These are phyloP conservation scores for Paedocypris sp. DNA, from an alignment of 2,113 vertebrate genomes.

Conservation along the genomic window DNA sequence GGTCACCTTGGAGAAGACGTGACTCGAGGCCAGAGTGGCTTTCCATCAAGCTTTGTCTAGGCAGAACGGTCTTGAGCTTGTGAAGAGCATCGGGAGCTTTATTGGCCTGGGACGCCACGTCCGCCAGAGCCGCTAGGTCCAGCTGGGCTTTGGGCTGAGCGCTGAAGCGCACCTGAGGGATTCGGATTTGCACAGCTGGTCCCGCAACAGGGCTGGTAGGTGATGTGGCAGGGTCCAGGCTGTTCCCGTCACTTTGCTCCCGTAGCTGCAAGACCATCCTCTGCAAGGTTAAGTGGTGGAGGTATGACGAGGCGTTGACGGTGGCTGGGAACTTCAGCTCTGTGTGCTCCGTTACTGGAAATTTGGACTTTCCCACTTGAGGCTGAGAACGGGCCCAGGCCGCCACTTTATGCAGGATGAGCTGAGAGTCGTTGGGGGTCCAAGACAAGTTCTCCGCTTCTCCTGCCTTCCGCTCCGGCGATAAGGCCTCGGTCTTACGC, in stretches of 20 bases:
- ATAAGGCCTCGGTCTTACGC: slow-evolving; percentile 84
- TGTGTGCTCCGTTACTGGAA: slow-evolving; percentile 66
- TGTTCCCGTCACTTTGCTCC: slow-evolving; percentile 70
- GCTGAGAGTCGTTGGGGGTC: slow-evolving; percentile 80
- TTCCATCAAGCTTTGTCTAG: slow-evolving; percentile 79
- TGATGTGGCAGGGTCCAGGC: not conserved
- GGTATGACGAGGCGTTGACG: slow-evolving; percentile 80
- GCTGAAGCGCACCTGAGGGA: slow-evolving; percentile 79
- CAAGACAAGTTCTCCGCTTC: slow-evolving; percentile 71
- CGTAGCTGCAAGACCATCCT: slow-evolving; percentile 81
- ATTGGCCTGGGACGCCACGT: slow-evolving; percentile 80
- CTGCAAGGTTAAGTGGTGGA: slow-evolving; percentile 89
- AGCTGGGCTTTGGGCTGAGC: slow-evolving; percentile 72
- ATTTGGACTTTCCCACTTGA: slow-evolving; percentile 64
- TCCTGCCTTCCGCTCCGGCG: slow-evolving; percentile 72
- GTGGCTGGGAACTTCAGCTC: slow-evolving; percentile 71
- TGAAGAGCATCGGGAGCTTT: slow-evolving; percentile 77
- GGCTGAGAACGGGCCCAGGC: slow-evolving; percentile 82
- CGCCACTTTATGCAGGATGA: slow-evolving; percentile 90
- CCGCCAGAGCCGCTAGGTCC: slow-evolving; percentile 75
- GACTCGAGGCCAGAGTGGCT: slow-evolving; percentile 75
- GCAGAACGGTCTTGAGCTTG: slow-evolving; percentile 83
- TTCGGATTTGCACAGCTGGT: slow-evolving; percentile 78
- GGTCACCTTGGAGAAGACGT: slow-evolving; percentile 76
- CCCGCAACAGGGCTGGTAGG: slow-evolving; percentile 55